phyloP scores from a whole-genome alignment of 1,140 invertebrate genomes.

The Drosophila ohnishii region DNA sequence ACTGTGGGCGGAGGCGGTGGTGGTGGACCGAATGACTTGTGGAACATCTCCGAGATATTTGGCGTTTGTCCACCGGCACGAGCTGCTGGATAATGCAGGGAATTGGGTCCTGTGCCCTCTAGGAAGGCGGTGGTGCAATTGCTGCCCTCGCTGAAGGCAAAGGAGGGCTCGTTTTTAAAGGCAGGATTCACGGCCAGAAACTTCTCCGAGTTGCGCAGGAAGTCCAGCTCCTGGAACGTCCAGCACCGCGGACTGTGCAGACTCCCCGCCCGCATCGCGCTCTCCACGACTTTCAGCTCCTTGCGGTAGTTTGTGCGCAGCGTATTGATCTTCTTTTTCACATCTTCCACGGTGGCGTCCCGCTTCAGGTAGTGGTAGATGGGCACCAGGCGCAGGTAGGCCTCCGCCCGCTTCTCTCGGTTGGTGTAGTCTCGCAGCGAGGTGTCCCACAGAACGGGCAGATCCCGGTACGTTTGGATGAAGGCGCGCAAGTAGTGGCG shows the following conservation, averaged over 20 bases:
- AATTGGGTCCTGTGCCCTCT: conserved; percentile 40
- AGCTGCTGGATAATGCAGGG: conserved; percentile 44
- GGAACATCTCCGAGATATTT: conserved; percentile 77
- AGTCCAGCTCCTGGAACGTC: conserved; percentile 79
- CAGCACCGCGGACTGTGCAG: conserved; percentile 75
- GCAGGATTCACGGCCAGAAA: conserved; percentile 74
- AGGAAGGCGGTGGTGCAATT: conserved; percentile 61
- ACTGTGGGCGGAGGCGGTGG: conserved; percentile 27
- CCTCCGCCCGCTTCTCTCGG: conserved; percentile 75
- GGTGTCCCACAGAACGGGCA: conserved; percentile 79
- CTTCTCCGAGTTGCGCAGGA: conserved; percentile 76
- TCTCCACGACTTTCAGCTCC: conserved; percentile 76
- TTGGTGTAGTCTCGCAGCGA: conserved; percentile 78
- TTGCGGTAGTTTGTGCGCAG: conserved; percentile 78
- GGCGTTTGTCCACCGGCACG: conserved; percentile 54
- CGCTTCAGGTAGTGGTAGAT: conserved; percentile 77
- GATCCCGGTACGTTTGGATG: conserved; percentile 75
- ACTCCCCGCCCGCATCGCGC: conserved; percentile 61
- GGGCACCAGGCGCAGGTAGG: conserved; percentile 73
- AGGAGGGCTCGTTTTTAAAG: conserved; percentile 64
- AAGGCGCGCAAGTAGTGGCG: conserved; percentile 74
- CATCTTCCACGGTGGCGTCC: conserved; percentile 77
- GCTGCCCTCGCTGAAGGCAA: conserved; percentile 68
- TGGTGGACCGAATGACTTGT: conserved; percentile 73
- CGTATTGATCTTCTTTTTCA: conserved; percentile 81